phyloP scores from a whole-genome alignment of 2,888 invertebrate genomes.

The Dolichomitus sp. region DNA sequence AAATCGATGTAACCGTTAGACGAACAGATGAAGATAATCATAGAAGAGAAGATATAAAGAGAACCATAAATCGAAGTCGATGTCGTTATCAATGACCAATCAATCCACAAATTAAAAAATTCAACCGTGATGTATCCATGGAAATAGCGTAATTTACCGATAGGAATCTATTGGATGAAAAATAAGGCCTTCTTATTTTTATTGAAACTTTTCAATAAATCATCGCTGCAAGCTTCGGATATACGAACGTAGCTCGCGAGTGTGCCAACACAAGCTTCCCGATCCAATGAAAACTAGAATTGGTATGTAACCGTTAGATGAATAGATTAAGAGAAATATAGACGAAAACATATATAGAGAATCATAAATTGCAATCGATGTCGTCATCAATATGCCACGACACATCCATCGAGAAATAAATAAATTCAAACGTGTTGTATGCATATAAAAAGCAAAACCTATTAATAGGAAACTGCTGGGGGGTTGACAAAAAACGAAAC shows the following conservation, averaged over 20 bases:
- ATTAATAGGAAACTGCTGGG: not conserved
- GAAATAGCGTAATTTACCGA: not conserved
- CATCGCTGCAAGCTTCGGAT: slow-evolving; percentile 62
- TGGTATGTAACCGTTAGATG: slow-evolving; percentile 52
- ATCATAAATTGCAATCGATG: no score
- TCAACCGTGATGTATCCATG: slow-evolving; percentile 15
- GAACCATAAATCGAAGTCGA: slow-evolving; percentile 40
- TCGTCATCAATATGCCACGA: no score
- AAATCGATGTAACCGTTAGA: slow-evolving; percentile 64
- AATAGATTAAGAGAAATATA: not conserved
- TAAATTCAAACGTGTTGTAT: no score
- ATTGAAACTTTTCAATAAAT: slow-evolving; percentile 71
- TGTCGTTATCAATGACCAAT: slow-evolving; percentile 51
- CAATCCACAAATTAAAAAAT: slow-evolving; percentile 41
- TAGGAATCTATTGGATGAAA: not conserved
- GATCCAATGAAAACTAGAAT: slow-evolving; percentile 63
- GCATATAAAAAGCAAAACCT: no score
- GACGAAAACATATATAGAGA: no score
- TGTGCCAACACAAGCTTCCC: slow-evolving; percentile 24
- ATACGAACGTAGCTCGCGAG: slow-evolving; percentile 62
- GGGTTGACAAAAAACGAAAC: no score
- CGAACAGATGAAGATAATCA: slow-evolving; percentile 47
- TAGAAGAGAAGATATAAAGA: slow-evolving; percentile 5
- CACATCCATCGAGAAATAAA: no score
- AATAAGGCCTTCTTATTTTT: slow-evolving; percentile 48